Evolutionary conservation across 2,113 vertebrate species (phyloP), one percentile per base, ranked within the genome.

Genomic region (Pavo muticus): DNA sequence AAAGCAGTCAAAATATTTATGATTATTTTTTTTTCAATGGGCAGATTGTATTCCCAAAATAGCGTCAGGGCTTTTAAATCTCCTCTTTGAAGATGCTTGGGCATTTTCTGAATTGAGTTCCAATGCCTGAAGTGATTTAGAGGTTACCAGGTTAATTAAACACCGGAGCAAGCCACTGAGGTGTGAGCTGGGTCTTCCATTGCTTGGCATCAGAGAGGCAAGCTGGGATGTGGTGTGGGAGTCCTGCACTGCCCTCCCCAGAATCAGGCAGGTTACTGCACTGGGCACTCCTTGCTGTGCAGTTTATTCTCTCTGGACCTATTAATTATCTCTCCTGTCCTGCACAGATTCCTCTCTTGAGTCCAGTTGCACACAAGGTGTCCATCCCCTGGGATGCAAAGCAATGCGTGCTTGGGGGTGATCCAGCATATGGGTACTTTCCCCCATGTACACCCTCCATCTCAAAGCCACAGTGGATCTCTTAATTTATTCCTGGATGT

Each of bases 141-240:
- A 65, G 87, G 87, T 90, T 81, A 95, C 50, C 70, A 88, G 90
- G 91, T 94, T 91, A 94, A 94, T 96, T 91, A 92, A 95, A 92
- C 5, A 4, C 64, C 83, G 90, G 72, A 94, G 87, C 56, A 70
- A 70, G 39, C 92, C 67, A 20, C 72, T 59, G 83, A 93, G 68
- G 59, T 92, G 77, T 95, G 85, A 93, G 79, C 65, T 93, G 88
- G 76, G 45, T 91, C 84, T 50, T 52, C 37, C 81, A 23, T 59
- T 2, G 2, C 35, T 74, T 63, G 56, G 25, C 4, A 1, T 76
- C 68, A 91, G 84, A 84, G 81, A 83, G 74, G 77, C 71, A 76
- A 54, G 76, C 39, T 78, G 68, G 67, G 63, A n/a, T 8, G 1
- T 1, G 10, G 30, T 83, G 65, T n/a, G 75, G 81, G 81, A 80